Percentiles rank a stretch among this genome's conserved stretches.
Evolutionary conservation across 2,113 vertebrate species (phyloP).

Genomic region (Varanus komodoensis): DNA sequence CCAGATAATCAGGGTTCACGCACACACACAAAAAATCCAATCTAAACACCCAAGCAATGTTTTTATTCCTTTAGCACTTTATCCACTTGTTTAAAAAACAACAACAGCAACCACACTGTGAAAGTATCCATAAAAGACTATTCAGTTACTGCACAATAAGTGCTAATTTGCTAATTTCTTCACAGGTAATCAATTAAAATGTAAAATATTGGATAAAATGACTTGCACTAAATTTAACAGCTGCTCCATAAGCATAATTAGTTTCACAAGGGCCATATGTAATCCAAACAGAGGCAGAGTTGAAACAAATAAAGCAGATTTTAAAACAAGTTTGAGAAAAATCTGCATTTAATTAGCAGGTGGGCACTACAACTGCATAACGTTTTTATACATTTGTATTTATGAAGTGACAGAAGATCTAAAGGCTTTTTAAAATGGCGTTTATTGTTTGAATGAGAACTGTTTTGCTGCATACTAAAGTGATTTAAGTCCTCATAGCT

Average conservation of each 20-base stretch:
- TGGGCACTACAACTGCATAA: slow-evolving; percentile 93
- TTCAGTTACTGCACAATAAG: slow-evolving; percentile 89
- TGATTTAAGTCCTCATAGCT: slow-evolving; percentile 97
- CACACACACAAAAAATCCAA: slow-evolving; percentile 63
- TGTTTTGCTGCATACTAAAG: slow-evolving; percentile 91
- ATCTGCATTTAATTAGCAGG: slow-evolving; percentile 99
- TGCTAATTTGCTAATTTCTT: slow-evolving; percentile 98
- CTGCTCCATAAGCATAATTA: slow-evolving; percentile 87
- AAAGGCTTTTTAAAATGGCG: slow-evolving; percentile 95
- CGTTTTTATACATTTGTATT: slow-evolving; percentile 97
- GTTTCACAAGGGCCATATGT: slow-evolving; percentile 87
- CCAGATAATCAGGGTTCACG: slow-evolving; percentile 76
- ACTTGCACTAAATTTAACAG: slow-evolving; percentile 87
- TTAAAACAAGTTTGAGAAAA: slow-evolving; percentile 88
- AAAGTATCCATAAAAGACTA: slow-evolving; percentile 81
- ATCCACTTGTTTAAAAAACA: slow-evolving; percentile 58
- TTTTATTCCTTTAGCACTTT: slow-evolving; percentile 83
- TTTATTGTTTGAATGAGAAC: slow-evolving; percentile 99
- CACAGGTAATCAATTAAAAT: slow-evolving; percentile 92
- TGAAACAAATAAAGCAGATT: slow-evolving; percentile 89
- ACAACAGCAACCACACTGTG: slow-evolving; percentile 51
- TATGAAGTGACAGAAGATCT: slow-evolving; percentile 99
- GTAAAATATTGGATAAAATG: slow-evolving; percentile 90
- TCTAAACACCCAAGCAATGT: slow-evolving; percentile 64
- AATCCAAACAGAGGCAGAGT: slow-evolving; percentile 79